phyloP scores from a whole-genome alignment of 2,888 invertebrate genomes.

The Nephrotoma flavescens region DNA sequence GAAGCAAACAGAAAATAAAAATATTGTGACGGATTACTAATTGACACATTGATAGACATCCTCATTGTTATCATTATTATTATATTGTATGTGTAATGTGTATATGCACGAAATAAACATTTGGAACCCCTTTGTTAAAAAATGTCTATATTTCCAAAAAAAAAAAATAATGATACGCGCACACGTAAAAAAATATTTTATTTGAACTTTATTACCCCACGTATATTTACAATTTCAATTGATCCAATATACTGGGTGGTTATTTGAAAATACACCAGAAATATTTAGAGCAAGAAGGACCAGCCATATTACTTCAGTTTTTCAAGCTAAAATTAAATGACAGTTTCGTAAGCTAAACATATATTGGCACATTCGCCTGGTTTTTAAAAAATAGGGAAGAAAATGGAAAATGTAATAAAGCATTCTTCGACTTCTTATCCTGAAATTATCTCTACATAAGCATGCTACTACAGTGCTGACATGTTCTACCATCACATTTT shows the following conservation, averaged over 20 bases:
- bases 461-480: too few relatives aligned
- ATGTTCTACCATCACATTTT: too few relatives aligned
- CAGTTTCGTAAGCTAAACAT: too few relatives aligned
- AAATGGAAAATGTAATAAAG: too few relatives aligned
- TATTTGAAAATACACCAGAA: too few relatives aligned
- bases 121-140: background rate
- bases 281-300: too few relatives aligned
- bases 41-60: background rate
- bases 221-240: background rate
- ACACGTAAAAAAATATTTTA: background rate
- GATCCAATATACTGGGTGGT: background rate
- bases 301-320: too few relatives aligned
- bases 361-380: too few relatives aligned
- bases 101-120: background rate
- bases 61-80: background rate
- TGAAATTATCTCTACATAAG: too few relatives aligned
- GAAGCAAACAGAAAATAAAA: background rate
- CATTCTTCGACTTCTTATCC: too few relatives aligned
- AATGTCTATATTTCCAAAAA: background rate
- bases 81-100: background rate
- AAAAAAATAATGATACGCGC: background rate
- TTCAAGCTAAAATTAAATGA: too few relatives aligned
- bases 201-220: background rate
- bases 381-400: too few relatives aligned
- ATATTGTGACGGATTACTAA: background rate